Conservation (phyloP, 1,140 invertebrate genomes). For the Drosophila santomea region DNA sequence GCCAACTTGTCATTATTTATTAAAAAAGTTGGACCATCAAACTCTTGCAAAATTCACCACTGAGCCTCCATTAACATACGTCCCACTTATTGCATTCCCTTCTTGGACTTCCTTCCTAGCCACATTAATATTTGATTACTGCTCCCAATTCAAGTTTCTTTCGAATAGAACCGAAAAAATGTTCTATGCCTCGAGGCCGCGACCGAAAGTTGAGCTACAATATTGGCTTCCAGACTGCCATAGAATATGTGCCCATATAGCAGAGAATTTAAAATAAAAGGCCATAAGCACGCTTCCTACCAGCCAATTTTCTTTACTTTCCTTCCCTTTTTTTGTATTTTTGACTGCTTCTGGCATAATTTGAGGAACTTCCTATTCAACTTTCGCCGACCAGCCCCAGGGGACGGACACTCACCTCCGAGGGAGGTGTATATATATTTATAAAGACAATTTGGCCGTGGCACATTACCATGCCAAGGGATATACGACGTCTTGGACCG, state of each 20-base stretch:
- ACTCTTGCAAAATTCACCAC: neutral
- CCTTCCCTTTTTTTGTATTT: slow-evolving; percentile 20
- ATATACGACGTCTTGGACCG: slow-evolving; percentile 31
- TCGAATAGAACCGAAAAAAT: slow-evolving; percentile 32
- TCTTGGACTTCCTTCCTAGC: neutral
- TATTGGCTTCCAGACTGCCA: slow-evolving; percentile 20
- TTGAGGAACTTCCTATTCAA: slow-evolving; percentile 59
- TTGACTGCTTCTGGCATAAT: slow-evolving; percentile 50
- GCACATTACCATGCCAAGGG: slow-evolving; percentile 45
- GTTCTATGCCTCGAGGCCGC: slow-evolving; percentile 22
- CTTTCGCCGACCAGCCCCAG: slow-evolving; percentile 41
- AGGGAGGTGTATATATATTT: slow-evolving; percentile 28
- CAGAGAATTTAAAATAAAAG: slow-evolving; percentile 45
- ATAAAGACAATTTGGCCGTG: slow-evolving; percentile 50
- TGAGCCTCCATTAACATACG: neutral
- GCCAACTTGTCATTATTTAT: slow-evolving; percentile 8
- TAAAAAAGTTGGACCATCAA: neutral
- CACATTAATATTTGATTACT: slow-evolving; percentile 44
- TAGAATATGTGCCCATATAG: slow-evolving; percentile 42
- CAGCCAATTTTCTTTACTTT: slow-evolving; percentile 40
- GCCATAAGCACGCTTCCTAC: slow-evolving; percentile 27
- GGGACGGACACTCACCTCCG: slow-evolving; percentile 41
- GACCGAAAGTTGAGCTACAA: slow-evolving; percentile 38
- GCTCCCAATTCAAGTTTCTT: slow-evolving; percentile 28
- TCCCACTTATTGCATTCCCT: slow-evolving; percentile 7